phyloP scores from a whole-genome alignment of 1,140 invertebrate genomes.

The Drosophila bifasciata region DNA sequence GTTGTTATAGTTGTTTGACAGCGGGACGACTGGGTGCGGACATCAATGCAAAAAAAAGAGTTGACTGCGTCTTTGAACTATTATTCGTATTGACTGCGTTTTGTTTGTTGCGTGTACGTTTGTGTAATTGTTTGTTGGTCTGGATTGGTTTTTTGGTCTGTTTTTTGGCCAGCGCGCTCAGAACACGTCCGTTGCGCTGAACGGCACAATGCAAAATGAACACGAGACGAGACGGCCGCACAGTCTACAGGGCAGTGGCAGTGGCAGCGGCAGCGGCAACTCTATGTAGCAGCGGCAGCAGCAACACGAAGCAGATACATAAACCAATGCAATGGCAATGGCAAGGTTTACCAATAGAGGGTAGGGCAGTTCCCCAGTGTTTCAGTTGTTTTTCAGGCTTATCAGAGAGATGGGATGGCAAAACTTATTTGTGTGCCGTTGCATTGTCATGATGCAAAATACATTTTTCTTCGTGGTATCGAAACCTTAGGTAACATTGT shows the following conservation, averaged over 20 bases:
- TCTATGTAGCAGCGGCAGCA: constrained; percentile 10
- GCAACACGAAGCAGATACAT: constrained; percentile 24
- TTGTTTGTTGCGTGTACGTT: constrained; percentile 1
- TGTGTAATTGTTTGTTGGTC: constrained; percentile 10
- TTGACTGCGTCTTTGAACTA: no score
- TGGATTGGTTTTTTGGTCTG: constrained; percentile 15
- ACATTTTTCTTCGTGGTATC: no score
- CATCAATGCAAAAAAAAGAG: constrained; percentile 2
- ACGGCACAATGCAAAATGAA: constrained; percentile 78
- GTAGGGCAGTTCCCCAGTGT: constrained; percentile 5
- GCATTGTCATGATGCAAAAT: no score
- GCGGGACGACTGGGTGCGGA: no score
- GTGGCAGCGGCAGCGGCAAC: constrained; percentile 29
- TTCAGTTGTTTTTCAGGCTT: background rate
- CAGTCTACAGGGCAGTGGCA: constrained; percentile 18
- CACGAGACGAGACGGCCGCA: constrained; percentile 33
- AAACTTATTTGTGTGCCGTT: no score
- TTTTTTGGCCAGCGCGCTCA: constrained; percentile 3
- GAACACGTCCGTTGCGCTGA: constrained; percentile 63
- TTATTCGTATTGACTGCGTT: no score
- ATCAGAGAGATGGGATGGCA: no score
- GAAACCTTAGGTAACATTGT: no score
- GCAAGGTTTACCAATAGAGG: background rate
- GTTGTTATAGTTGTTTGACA: no score
- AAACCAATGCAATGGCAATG: constrained; percentile 16